Evolutionary conservation across 2,797 vertebrate species (phyloP), one percentile per base, ranked within the genome.

Genomic region (Pristis pectinata): DNA sequence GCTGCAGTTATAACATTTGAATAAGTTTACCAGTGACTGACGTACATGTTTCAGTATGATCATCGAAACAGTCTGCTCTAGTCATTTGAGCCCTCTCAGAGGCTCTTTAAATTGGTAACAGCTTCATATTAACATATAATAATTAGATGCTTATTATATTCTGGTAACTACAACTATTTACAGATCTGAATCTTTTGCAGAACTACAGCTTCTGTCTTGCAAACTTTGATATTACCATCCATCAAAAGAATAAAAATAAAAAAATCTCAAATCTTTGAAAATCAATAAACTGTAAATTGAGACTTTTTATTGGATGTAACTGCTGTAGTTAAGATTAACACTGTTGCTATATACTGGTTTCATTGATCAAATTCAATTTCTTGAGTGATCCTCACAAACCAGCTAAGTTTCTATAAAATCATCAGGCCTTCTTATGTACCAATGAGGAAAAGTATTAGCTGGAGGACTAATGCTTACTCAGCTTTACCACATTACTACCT

Each of bases 71-170:
- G 24, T 22, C 59, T 64, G 19, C 87, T 91, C 17, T 3, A 37
- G 87, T 64, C 87, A 91, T 37, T 19, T 19, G 7, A 91, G 22
- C n/a, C 34, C 87, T 37, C 41, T 91, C 87, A 59, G 59, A 91
- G 1, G 37, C 87, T 91, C 85, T 59, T 41, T 61, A 64, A 37
- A 41, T 91, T 91, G 87, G 87, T 61, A 37, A 67, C n/a, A 64
- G 87, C 87, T 64, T 67, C 56, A 64, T 37, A 91, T 91, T 91
- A 91, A 91, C n/a, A n/a, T 64, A 11, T 41, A 91, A 91, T 91
- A 91, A 91, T 64, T 37, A 91, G 87, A 91, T 64, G 87, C 34
- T 64, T 56, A 67, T 91, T 41, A 59, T 56, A 24, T 7, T 91
- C 59, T 22, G 59, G 17, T 56, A 91, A 87, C 87, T 64, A 22